phyloP scores from a whole-genome alignment of 1,140 invertebrate species.

The Drosophila orosa region DNA sequence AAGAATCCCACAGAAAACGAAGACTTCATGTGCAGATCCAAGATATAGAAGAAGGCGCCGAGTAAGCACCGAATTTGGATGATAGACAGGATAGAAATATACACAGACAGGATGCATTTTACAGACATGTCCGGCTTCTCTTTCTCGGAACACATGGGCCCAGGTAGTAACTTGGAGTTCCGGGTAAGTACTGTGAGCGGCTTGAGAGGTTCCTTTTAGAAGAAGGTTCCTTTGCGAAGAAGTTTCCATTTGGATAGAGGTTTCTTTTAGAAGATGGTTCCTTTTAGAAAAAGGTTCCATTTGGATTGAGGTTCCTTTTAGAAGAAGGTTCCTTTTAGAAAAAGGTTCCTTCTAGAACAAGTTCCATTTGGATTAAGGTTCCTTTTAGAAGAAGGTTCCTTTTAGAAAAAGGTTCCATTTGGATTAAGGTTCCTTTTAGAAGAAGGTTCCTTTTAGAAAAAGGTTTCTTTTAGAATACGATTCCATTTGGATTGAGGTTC shows the following conservation, averaged over 20 bases:
- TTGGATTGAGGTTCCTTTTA: too few relatives aligned
- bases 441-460: not conserved
- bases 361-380: not conserved
- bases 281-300: not conserved
- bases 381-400: not conserved
- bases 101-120: constrained; percentile 11
- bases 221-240: not conserved
- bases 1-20: not conserved
- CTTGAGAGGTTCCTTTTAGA: too few relatives aligned
- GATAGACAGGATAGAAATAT: too few relatives aligned
- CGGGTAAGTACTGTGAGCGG: constrained; percentile 42
- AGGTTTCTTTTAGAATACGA: not conserved
- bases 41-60: not conserved
- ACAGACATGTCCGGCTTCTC: constrained; percentile 27
- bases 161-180: constrained; percentile 57
- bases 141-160: not conserved
- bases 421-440: not conserved
- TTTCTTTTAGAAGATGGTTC: not conserved
- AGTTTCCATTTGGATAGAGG: not conserved
- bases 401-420: not conserved
- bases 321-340: not conserved
- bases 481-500: too few relatives aligned
- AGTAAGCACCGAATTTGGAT: too few relatives aligned
- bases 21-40: not conserved
- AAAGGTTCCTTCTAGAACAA: not conserved